Percentiles rank a stretch among this genome's conserved stretches.
Conservation (phyloP, 2,888 invertebrate genomes). For the Fragum fragum region DNA sequence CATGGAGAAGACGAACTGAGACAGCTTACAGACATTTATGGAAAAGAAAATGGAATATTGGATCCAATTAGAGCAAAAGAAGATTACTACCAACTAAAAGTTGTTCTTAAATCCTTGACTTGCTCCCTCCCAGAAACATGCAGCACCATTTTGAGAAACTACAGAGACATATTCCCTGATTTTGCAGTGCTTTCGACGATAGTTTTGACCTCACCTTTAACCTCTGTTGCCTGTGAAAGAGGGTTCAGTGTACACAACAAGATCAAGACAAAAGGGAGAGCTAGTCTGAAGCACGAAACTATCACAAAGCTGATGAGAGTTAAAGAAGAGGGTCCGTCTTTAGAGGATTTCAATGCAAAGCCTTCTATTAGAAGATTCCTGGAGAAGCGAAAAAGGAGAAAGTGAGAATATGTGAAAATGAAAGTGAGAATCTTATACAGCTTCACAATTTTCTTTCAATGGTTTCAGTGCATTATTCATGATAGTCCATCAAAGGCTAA, state of each 20-base stretch:
- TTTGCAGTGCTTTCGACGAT: neutral
- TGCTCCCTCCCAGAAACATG: conserved; percentile 3
- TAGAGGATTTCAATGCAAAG: neutral
- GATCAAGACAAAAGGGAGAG: conserved; percentile 5
- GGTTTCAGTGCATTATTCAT: no score
- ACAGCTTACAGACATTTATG: neutral
- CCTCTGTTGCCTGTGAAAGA: neutral
- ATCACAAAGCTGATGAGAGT: conserved; percentile 2
- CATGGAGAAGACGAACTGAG: conserved; percentile 26
- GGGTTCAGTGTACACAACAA: neutral
- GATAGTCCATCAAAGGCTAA: no score
- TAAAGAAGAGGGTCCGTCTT: conserved; percentile 8
- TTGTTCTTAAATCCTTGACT: neutral
- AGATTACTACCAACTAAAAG: neutral
- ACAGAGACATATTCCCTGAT: neutral
- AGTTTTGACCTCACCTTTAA: neutral
- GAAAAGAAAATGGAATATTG: conserved; percentile 1
- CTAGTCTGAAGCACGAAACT: neutral
- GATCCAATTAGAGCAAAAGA: conserved; percentile 1
- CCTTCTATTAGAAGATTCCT: neutral
- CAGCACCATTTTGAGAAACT: neutral
- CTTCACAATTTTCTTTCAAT: neutral
- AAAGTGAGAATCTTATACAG: neutral
- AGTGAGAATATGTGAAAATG: neutral
- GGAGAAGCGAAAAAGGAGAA: neutral